Percentiles rank a stretch among this genome's conserved stretches.
phyloP scores from a whole-genome alignment of 2,888 invertebrate species.

The Gryllus longicercus region DNA sequence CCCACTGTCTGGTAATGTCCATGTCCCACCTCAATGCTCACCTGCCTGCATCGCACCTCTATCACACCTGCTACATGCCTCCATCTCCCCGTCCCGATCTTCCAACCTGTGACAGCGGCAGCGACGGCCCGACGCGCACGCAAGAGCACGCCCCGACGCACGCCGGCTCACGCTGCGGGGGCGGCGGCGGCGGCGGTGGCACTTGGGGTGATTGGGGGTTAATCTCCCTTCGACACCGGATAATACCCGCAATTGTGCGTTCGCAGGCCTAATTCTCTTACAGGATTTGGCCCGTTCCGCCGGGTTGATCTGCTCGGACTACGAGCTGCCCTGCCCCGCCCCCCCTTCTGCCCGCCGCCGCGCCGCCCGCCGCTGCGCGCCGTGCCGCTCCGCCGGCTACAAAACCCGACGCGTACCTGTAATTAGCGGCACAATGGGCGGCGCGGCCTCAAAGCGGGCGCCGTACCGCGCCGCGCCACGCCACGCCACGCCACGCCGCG shows the following conservation, averaged over 20 bases:
- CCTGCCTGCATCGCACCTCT: too few species aligned
- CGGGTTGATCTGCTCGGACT: background rate
- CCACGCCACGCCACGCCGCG: too few species aligned
- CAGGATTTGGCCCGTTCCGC: background rate
- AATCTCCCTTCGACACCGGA: conserved; percentile 2
- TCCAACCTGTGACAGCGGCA: too few species aligned
- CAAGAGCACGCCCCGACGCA: too few species aligned
- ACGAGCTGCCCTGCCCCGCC: background rate
- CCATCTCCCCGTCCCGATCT: too few species aligned
- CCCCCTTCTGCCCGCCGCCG: background rate
- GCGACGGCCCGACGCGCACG: too few species aligned
- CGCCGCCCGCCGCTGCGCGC: background rate
- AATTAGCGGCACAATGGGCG: background rate
- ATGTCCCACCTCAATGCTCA: too few species aligned
- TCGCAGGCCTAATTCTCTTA: conserved; percentile 1
- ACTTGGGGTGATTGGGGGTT: conserved; percentile 1
- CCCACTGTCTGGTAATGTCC: too few species aligned
- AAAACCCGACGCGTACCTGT: conserved; percentile 3
- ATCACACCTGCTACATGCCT: too few species aligned
- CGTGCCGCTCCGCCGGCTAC: background rate
- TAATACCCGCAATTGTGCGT: conserved; percentile 17
- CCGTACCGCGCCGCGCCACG: too few species aligned
- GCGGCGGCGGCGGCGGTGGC: background rate
- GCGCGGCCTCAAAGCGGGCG: background rate
- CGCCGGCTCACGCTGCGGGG: background rate